Conservation (phyloP, 2,797 vertebrate species). For the Notolepis coatsorum region DNA sequence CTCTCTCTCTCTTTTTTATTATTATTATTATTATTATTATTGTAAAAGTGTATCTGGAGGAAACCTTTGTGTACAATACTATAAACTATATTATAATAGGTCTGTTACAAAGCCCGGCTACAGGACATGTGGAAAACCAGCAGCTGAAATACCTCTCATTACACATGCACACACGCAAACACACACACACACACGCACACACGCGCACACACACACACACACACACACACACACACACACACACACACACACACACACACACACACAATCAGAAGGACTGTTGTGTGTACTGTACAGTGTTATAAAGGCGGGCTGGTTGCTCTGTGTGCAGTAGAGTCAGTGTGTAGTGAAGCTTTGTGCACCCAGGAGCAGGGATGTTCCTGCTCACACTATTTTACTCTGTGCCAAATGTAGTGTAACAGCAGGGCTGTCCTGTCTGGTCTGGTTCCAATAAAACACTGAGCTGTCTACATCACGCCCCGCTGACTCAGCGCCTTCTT, state of each 20-base stretch:
- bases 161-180: conserved; percentile 44
- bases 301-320: conserved; percentile 60
- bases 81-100: conserved; percentile 70
- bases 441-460: conserved; percentile 96
- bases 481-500: conserved; percentile 26
- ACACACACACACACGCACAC: conserved; percentile 74
- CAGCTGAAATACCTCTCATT: conserved; percentile 76
- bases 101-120: conserved; percentile 74
- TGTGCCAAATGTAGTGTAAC: conserved; percentile 99
- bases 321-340: conserved; percentile 68
- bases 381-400: conserved; percentile 97
- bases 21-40: conserved; percentile 7
- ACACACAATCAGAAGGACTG: conserved; percentile 58
- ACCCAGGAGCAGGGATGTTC: conserved; percentile 91
- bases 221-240: conserved; percentile 27
- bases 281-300: conserved; percentile 65
- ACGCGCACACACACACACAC: conserved; percentile 56
- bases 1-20: conserved; percentile 22
- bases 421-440: conserved; percentile 95
- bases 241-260: conserved; percentile 32
- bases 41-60: conserved; percentile 73
- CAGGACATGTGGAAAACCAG: conserved; percentile 70
- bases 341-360: conserved; percentile 92
- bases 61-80: conserved; percentile 74
- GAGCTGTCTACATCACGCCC: conserved; percentile 83